Base-by-base conservation (phyloP, 2,888 invertebrate genomes). In the Drosophila kanekoi region DNA sequence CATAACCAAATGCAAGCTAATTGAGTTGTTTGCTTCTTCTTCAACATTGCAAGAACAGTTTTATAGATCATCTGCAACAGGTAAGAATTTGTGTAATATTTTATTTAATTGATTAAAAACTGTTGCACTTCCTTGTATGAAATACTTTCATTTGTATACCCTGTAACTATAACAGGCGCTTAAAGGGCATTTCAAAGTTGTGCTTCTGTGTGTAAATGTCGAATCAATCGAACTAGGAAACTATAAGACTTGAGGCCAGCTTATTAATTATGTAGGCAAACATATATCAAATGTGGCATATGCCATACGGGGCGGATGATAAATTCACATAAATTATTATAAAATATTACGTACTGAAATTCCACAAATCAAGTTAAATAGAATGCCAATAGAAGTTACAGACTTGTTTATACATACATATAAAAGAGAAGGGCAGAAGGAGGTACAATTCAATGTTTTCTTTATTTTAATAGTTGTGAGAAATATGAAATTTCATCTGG, bases 1-100 rank as follows among this genome's bases (percentile, higher is more conserved):
- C 41, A 18, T 18, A 28, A 23, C 10, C 35, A 32, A 53, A 33
- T 53, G 64, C 3, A 23, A 64, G 33, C 13, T 40, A 41, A 53
- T 53, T 53, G 53, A 47, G 45, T 52, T 16, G 32, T 38, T 33
- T 45, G 11, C 23, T 8, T 28, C 1, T 28, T 28, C 28, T 2
- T 8, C 2, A 28, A 8, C 28, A 28, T 8, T 28, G 20, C 20
- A 23, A 23, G 4, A 20, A 20, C 4, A 23, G 5, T 5, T 10
- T 14, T 35, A n/a, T 5, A 41, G 6, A 33, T 11, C 16, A 33
- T 33, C 38, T 13, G 20, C 11, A 9, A 44, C 33, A 51, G 67
- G 66, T 67, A 51, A 66, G 66, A 23, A 14, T 32, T 18, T 40
- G 28, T 0, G 28, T 8, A 2, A 28, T 2, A 9, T 13, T 0